Conservation (phyloP, 1,140 invertebrate genomes). For the Chrysomallon squamiferum region DNA sequence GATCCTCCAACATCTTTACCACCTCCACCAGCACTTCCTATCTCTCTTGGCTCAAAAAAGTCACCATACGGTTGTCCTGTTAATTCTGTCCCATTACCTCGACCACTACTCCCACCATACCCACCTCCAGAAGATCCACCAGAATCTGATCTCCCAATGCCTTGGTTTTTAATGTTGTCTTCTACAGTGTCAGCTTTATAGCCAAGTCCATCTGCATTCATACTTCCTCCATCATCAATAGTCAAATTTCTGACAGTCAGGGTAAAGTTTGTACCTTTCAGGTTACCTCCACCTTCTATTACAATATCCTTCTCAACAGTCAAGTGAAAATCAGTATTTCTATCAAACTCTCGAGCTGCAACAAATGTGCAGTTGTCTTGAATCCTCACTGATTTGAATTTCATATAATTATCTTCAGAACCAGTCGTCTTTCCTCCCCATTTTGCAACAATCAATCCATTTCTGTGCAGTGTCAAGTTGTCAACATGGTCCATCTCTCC, state of each 20-base stretch:
- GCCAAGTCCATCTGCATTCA: slow-evolving; percentile 40
- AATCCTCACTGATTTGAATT: slow-evolving; percentile 37
- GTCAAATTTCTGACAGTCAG: slow-evolving; percentile 39
- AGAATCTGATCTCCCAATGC: slow-evolving; percentile 27
- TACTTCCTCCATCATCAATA: slow-evolving; percentile 46
- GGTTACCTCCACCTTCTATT: slow-evolving; percentile 49
- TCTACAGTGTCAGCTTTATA: slow-evolving; percentile 29
- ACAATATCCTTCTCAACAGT: slow-evolving; percentile 24
- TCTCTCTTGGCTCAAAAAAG: slow-evolving; percentile 38
- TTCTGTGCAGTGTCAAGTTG: slow-evolving; percentile 46
- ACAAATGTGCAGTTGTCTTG: slow-evolving; percentile 45
- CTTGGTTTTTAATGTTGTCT: slow-evolving; percentile 27
- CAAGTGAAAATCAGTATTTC: slow-evolving; percentile 27
- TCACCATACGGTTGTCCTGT: slow-evolving; percentile 50
- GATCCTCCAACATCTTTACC: slow-evolving; percentile 29
- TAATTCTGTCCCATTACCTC: slow-evolving; percentile 27
- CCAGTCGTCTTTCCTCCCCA: slow-evolving; percentile 33
- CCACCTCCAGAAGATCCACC: slow-evolving; percentile 45
- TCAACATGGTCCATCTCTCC: slow-evolving; percentile 41
- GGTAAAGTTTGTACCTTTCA: slow-evolving; percentile 38
- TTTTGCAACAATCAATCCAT: slow-evolving; percentile 39
- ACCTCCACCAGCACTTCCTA: slow-evolving; percentile 49
- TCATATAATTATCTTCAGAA: slow-evolving; percentile 17
- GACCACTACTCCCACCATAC: slow-evolving; percentile 47
- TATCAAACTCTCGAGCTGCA: slow-evolving; percentile 33